Evolutionary conservation across 2,888 invertebrate genomes (phyloP), one percentile per base, ranked within the genome.

Genomic region (Drosophila percnosoma): DNA sequence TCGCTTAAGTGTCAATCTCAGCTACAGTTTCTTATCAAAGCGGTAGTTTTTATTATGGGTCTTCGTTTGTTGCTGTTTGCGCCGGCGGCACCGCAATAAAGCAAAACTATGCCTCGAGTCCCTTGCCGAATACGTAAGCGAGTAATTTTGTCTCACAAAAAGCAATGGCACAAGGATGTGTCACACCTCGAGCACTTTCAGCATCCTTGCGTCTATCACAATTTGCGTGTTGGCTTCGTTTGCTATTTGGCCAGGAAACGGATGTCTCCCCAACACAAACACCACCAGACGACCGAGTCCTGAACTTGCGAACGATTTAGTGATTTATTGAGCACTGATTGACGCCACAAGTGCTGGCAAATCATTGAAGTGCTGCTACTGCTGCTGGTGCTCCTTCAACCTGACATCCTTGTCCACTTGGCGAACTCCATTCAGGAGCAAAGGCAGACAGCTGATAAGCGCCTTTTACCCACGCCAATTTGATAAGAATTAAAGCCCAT

Each of bases 301-400:
- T 68, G 57, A 64, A 75, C 55, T 53, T 58, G 48, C 51, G 53
- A 59, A 70, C 70, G 81, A 73, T 70, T 75, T 75, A 68, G 75
- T 83, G 83, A 83, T 83, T 83, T 83, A 82, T 83, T 83, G 85
- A 65, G 68, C 69, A 71, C 66, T 69, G 85, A 68, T 80, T 84
- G 83, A 82, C 73, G 83, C 84, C 75, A 73, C 82, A 84, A 84
- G 78, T 84, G 82, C 79, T 74, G 70, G 72, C 72, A 70, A 74
- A 71, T 83, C 69, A 66, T 74, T 70, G 74, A 74, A 79, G 74
- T 72, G 66, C 29, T 36, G 6, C 48, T 7, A 10, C 29, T 29
- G 8, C 10, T 27, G 4, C 31, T 52, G 52, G 15, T 42, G 42
- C 42, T 57, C 31, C 57, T 57, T 57, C 57, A 57, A 42, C 57